Base-by-base conservation (phyloP, 2,797 vertebrate species). In the Parambassis ranga region DNA sequence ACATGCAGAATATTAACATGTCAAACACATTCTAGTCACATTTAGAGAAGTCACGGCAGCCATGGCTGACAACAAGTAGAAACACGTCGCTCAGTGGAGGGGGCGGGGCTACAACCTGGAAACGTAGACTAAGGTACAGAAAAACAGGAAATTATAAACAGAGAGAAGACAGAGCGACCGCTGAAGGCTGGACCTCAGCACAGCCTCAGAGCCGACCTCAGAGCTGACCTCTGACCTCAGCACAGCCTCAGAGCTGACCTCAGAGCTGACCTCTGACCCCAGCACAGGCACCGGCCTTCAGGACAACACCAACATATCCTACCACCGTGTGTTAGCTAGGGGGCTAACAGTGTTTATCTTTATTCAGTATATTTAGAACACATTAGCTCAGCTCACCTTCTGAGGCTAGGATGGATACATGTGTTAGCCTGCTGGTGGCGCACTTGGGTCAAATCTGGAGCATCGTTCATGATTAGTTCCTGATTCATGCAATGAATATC, bases 21-120 rank as follows among this genome's bases (percentile, higher is more conserved):
- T 93, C 91, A 93, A 94, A 93, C 91, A 95, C 92, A 91, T 89
- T 90, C 92, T 94, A 94, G 86, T 94, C 91, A 94, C 93, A 92
- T 85, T 91, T 91, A 84, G 68, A 85, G 77, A 72, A 80, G 72
- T 83, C 83, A 92, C 82, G 77, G 89, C 50, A 82, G 88, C 32
- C 87, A 93, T 90, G 87, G 89, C 87, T 75, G 89, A 90, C 91
- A 53, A 90, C 91, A 93, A 86, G 87, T 84, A 89, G 85, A 91
- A 68, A 93, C 79, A 73, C 46, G 31, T 9, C 35, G 65, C 69
- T 76, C 42, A 13, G 66, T 20, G 6, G 46, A 36, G 10, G 37
- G 2, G 1, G 4, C 14, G 33, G 14, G 11, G 14, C 90, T 93
- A 92, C 82, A 79, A 92, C 87, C 87, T 91, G 86, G 71, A 85